Evolutionary conservation across 2,113 vertebrate species (phyloP).

Genomic region (Pedetes capensis): DNA sequence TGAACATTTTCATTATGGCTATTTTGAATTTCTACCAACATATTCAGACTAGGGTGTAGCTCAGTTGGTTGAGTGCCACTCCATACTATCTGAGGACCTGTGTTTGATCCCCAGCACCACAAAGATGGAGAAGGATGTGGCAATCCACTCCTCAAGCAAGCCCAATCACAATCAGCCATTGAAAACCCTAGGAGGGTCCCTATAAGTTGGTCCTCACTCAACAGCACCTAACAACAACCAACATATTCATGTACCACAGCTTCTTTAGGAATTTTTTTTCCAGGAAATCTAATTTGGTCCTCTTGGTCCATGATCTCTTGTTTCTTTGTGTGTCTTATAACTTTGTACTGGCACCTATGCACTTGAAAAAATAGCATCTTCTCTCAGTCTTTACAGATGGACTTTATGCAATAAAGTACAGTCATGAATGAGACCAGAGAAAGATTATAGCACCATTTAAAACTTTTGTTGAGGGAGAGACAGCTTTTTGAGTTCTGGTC

Average conservation of each 20-base stretch:
- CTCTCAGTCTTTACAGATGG: neutral
- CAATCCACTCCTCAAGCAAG: too few relatives aligned
- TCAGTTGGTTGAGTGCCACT: too few relatives aligned
- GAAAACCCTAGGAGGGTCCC: too few relatives aligned
- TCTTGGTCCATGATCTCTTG: neutral
- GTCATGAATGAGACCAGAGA: neutral
- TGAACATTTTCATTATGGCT: neutral
- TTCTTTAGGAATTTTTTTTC: neutral
- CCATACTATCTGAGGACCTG: too few relatives aligned
- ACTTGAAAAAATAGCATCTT: neutral
- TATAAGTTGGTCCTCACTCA: too few relatives aligned
- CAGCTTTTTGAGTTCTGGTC: neutral
- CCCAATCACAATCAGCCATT: too few relatives aligned
- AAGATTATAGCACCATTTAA: neutral
- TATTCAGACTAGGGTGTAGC: too few relatives aligned
- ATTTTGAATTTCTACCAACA: neutral
- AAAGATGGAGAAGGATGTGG: too few relatives aligned
- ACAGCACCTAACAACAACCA: neutral
- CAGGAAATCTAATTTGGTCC: neutral
- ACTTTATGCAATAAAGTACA: neutral
- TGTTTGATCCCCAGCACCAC: too few relatives aligned
- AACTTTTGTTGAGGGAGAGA: neutral
- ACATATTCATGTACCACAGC: neutral
- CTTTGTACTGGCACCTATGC: neutral
- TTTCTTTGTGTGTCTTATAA: neutral